Base-by-base conservation (phyloP, 2,113 vertebrate genomes). In the Crotalus tigris region DNA sequence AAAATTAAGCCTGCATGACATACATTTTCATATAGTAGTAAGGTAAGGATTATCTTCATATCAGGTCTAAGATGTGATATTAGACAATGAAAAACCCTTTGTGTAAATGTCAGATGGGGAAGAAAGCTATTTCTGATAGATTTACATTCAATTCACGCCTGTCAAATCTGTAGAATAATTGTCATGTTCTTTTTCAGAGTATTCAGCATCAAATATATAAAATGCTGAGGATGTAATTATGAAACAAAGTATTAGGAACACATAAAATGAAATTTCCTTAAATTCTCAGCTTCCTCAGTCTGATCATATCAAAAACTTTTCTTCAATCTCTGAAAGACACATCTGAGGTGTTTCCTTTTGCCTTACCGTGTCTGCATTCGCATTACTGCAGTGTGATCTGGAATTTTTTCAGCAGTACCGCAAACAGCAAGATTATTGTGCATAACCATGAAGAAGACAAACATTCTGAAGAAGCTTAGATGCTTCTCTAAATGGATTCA, bases 401-500 rank as follows among this genome's bases (percentile, higher is more conserved):
- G 85, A 9, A 90, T 91, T 94, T 95, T 95, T 61, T 19, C 90
- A 92, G 91, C 59, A 54, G 94, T 95, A 93, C 26, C 94, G 90
- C 15, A 88, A 90, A 39, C 33, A 29, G 3, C 64, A 95, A 90
- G 97, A 96, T 64, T 64, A 64, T 64, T 64, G 11, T 64, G 11
- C 61, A 0, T 97, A 95, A 96, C 94, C 49, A 96, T 91, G 92
- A 94, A 93, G 95, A 96, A 97, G 96, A 94, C 93, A 96, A 96
- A 95, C 93, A 96, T 97, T 94, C 89, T 61, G 97, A 97, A 97
- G 96, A 97, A 94, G 96, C 96, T 98, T 97, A 96, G 95, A 96
- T 96, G 90, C 95, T 96, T 88, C 93, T 97, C 92, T 96, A 93
- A 94, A 96, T 96, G 96, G 96, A 94, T 92, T 97, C 95, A 95